phyloP scores from a whole-genome alignment of 2,797 vertebrate genomes.

The Pseudocheirus occidentalis region DNA sequence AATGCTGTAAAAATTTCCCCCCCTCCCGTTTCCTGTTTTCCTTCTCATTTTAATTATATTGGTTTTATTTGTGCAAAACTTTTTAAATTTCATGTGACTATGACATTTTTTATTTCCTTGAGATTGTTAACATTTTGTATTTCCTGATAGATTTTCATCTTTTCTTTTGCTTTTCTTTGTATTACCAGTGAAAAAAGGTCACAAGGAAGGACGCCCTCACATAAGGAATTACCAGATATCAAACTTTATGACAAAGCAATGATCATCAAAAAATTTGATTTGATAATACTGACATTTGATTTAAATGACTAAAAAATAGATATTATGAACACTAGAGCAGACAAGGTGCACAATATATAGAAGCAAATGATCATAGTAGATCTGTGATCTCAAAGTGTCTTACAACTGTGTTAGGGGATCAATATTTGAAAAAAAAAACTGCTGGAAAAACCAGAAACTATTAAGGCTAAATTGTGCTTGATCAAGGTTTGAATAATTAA shows the following conservation, averaged over 20 bases:
- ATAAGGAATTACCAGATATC: background rate
- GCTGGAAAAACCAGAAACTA: background rate
- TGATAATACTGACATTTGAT: background rate
- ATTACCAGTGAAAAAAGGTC: background rate
- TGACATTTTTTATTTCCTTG: background rate
- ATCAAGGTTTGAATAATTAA: constrained; percentile 24
- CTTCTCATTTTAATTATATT: background rate
- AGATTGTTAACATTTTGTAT: background rate
- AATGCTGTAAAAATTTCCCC: background rate
- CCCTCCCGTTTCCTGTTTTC: background rate
- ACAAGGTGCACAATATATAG: background rate
- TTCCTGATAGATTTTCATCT: background rate
- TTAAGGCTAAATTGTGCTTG: background rate
- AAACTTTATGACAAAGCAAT: background rate
- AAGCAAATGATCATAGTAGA: background rate
- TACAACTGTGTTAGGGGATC: background rate
- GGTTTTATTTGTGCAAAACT: background rate
- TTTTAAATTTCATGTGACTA: background rate
- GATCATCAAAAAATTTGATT: background rate
- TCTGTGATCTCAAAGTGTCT: background rate
- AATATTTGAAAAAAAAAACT: background rate
- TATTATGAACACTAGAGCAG: background rate
- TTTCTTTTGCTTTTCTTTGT: background rate
- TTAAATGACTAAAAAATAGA: background rate
- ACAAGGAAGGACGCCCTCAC: background rate